phyloP scores from a whole-genome alignment of 2,113 vertebrate species.

The Regulus satrapa region DNA sequence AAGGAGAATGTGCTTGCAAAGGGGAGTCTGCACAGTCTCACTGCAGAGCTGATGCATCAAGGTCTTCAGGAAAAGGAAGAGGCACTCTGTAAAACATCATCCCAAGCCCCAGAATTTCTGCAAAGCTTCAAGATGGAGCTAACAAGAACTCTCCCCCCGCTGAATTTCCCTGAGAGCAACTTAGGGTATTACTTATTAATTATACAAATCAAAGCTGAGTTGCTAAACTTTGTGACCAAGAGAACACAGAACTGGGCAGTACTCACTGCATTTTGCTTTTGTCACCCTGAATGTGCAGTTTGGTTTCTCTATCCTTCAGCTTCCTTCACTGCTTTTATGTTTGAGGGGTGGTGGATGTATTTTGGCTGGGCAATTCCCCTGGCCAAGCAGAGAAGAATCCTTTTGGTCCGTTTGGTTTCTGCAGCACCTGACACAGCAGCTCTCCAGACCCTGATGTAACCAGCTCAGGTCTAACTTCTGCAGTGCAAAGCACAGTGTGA shows the following conservation, averaged over 20 bases:
- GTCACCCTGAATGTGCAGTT: neutral
- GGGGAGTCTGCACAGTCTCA: neutral
- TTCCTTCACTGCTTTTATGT: neutral
- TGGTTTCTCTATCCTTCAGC: neutral
- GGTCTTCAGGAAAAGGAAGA: neutral
- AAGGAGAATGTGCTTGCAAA: neutral
- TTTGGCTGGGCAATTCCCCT: neutral
- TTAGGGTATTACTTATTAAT: neutral
- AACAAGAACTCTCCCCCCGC: neutral
- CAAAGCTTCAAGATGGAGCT: neutral
- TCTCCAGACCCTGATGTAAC: neutral
- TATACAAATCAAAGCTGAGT: neutral
- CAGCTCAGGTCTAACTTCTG: neutral
- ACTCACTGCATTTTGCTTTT: neutral
- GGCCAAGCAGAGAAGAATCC: neutral
- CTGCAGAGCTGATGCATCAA: neutral
- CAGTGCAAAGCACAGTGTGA: neutral
- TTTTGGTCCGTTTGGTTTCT: rapidly evolving
- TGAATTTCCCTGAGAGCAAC: neutral
- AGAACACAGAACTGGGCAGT: neutral
- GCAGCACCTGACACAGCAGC: neutral
- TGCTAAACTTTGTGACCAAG: neutral
- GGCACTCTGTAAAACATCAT: neutral
- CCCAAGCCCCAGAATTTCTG: neutral
- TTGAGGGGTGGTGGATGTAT: too few relatives aligned